A percentile compares a stretch with the other conserved stretches of the same genome.
These are phyloP conservation scores for Rhingia rostrata DNA, from an alignment of 2,888 invertebrate species.

Conservation along the genomic window DNA sequence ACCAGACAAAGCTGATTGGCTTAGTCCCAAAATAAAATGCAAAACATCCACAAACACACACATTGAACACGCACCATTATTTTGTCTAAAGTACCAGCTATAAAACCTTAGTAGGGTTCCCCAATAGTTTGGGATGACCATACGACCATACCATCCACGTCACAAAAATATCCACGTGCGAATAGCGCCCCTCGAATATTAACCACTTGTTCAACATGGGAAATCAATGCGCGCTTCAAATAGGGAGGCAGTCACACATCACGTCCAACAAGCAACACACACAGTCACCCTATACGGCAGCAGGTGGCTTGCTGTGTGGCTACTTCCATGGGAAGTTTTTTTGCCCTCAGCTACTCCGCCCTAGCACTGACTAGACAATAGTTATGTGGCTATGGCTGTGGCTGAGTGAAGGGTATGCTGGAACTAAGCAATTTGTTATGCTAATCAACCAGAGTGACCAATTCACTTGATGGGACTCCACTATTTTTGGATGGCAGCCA, in stretches of 20 bases:
- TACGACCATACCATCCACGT: neutral
- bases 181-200: conserved; percentile 52
- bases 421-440: conserved; percentile 48
- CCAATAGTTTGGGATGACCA: neutral
- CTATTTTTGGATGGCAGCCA: conserved; percentile 54
- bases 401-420: neutral
- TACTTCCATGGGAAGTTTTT: conserved; percentile 34
- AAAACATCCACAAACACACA: conserved; percentile 2
- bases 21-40: conserved; percentile 16
- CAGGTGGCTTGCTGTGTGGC: conserved; percentile 36
- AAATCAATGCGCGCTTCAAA: conserved; percentile 43
- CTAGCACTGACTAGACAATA: conserved; percentile 1
- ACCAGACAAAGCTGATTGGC: conserved; percentile 19
- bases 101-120: conserved; percentile 24
- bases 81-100: neutral
- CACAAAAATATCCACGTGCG: conserved; percentile 14
- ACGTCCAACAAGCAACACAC: conserved; percentile 21
- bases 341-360: neutral
- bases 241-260: conserved; percentile 17
- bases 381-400: too few relatives aligned
- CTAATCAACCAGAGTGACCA: conserved; percentile 51
- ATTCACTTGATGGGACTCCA: conserved; percentile 34
- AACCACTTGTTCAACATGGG: conserved; percentile 56
- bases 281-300: conserved; percentile 38
- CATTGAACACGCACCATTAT: neutral